A percentile compares a stretch with the other conserved stretches of the same genome.
These are phyloP conservation scores for Liposcelis brunnea DNA, from an alignment of 2,888 invertebrate species.

Conservation along the genomic window DNA sequence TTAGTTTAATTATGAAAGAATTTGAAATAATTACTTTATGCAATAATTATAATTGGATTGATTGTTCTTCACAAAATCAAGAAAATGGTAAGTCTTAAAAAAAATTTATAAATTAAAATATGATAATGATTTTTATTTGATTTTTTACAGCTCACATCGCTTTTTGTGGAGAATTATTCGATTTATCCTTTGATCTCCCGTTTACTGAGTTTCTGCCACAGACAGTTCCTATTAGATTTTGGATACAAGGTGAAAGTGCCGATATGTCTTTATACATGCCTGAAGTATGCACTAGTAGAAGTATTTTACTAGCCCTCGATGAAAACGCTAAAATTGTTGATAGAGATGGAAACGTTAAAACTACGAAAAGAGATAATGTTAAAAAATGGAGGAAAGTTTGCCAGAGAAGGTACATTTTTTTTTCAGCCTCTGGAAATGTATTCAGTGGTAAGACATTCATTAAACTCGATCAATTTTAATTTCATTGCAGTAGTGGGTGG, in stretches of 20 bases:
- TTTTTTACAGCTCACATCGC: slow-evolving; percentile 55
- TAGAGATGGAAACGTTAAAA: slow-evolving; percentile 44
- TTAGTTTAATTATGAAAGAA: slow-evolving; percentile 78
- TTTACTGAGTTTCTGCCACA: slow-evolving; percentile 87
- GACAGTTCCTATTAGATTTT: slow-evolving; percentile 74
- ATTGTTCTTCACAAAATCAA: slow-evolving; percentile 88
- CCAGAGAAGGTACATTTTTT: slow-evolving; percentile 32
- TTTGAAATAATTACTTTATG: slow-evolving; percentile 86
- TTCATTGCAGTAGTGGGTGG: slow-evolving; percentile 49
- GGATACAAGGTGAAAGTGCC: slow-evolving; percentile 89
- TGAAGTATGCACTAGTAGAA: slow-evolving; percentile 75
- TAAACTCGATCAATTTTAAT: slow-evolving; percentile 19
- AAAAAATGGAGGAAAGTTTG: slow-evolving; percentile 73
- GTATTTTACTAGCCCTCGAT: slow-evolving; percentile 66
- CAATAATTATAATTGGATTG: slow-evolving; percentile 98
- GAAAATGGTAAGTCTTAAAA: slow-evolving; percentile 60
- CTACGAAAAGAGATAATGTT: slow-evolving; percentile 34
- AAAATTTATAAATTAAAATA: too few relatives aligned
- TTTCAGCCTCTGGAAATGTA: neutral
- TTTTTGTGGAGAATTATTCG: slow-evolving; percentile 84
- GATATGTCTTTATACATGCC: slow-evolving; percentile 81
- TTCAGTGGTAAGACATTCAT: neutral
- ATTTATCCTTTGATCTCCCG: slow-evolving; percentile 83
- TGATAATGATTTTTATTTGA: slow-evolving; percentile 7
- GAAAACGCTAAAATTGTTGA: slow-evolving; percentile 75